Conservation (phyloP, 2,797 vertebrate species). For the Agapornis canus region DNA sequence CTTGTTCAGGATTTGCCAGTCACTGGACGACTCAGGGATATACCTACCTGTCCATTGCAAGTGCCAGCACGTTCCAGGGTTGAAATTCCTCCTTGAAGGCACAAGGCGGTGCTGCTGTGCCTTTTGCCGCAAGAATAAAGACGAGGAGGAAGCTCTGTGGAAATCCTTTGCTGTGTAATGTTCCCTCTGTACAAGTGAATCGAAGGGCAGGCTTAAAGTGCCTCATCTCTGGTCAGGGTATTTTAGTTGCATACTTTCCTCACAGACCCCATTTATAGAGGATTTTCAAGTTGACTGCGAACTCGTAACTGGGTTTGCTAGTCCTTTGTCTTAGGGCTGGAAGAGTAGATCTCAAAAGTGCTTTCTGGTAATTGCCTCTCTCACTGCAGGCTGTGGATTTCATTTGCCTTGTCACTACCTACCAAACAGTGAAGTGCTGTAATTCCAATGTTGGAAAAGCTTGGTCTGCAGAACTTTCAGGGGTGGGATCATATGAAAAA, state of each 20-base stretch:
- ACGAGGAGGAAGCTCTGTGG: not conserved
- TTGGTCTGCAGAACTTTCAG: not conserved
- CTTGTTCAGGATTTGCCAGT: not conserved
- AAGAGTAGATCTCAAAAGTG: not conserved
- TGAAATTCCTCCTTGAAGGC: constrained; percentile 26
- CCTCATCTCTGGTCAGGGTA: not conserved
- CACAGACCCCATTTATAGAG: not conserved
- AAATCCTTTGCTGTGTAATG: not conserved
- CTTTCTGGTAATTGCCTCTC: not conserved
- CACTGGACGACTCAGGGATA: not conserved
- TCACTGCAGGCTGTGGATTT: not conserved
- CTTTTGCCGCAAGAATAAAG: not conserved
- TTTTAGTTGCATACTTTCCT: not conserved
- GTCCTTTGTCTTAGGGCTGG: not conserved
- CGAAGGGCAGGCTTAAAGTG: not conserved
- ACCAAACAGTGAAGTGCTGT: not conserved
- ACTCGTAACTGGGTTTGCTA: not conserved
- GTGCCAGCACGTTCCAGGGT: not conserved
- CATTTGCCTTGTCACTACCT: not conserved
- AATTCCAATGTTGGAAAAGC: not conserved
- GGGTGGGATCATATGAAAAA: not conserved
- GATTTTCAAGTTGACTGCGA: not conserved
- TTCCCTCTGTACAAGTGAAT: not conserved
- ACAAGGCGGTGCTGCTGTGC: constrained; percentile 55
- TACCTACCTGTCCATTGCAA: not conserved